A percentile compares a stretch with the other conserved stretches of the same genome.
These are phyloP conservation scores for Gymnopithys bicolor DNA, from an alignment of 2,797 vertebrate species.

Conservation along the genomic window DNA sequence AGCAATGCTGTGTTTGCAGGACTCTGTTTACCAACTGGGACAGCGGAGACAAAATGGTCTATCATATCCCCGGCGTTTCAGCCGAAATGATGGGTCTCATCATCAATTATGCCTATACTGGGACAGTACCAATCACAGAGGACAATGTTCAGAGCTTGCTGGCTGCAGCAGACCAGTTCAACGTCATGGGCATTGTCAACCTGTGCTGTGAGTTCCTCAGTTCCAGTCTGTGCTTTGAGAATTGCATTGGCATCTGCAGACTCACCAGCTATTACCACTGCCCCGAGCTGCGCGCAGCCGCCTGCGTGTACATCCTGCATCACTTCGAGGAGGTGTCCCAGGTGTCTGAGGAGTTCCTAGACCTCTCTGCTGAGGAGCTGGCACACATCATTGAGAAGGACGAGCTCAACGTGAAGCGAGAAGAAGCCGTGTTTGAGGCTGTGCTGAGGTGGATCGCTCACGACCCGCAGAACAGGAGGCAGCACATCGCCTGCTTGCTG, in stretches of 20 bases:
- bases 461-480: conserved; percentile 68
- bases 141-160: conserved; percentile 78
- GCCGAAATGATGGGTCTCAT: conserved; percentile 80
- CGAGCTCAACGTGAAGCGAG: conserved; percentile 79
- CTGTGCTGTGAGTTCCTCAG: conserved; percentile 80
- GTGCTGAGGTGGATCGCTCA: conserved; percentile 80
- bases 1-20: conserved; percentile 51
- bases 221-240: conserved; percentile 76
- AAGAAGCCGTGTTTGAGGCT: conserved; percentile 78
- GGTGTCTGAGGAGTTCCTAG: conserved; percentile 76
- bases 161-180: conserved; percentile 80
- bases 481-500: conserved; percentile 75
- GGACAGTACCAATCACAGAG: conserved; percentile 68
- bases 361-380: conserved; percentile 75
- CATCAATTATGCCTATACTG: conserved; percentile 81
- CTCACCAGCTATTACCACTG: conserved; percentile 71
- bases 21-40: conserved; percentile 80
- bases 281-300: conserved; percentile 69
- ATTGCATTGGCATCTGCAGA: conserved; percentile 83
- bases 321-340: conserved; percentile 81
- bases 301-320: conserved; percentile 77
- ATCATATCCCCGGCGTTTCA: conserved; percentile 78
- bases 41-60: conserved; percentile 67
- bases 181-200: conserved; percentile 72
- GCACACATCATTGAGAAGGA: conserved; percentile 79